These are phyloP conservation scores for Jacana jacana DNA, from an alignment of 2,113 vertebrate genomes.

Conservation along the genomic window DNA sequence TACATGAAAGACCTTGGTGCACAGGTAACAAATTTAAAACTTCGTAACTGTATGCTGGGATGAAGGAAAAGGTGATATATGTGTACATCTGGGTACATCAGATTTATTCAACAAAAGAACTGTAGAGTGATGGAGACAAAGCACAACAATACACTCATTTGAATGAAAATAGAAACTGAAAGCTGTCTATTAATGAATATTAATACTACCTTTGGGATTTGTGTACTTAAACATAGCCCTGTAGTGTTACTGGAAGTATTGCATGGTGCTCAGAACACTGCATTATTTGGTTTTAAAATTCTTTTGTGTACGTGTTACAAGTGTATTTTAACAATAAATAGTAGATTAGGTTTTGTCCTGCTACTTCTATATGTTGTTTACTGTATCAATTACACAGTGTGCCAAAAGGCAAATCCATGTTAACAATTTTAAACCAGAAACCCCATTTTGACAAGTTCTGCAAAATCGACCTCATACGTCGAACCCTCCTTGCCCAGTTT, in stretches of 20 bases:
- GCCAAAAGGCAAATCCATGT: not conserved
- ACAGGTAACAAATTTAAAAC: constrained; percentile 79
- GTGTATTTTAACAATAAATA: not conserved
- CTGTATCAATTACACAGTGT: not conserved
- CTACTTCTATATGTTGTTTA: not conserved
- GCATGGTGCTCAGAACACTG: not conserved
- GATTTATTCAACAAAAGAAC: not conserved
- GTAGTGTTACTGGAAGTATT: not conserved
- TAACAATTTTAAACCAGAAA: not conserved
- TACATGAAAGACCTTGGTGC: constrained; percentile 94
- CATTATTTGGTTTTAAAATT: not conserved
- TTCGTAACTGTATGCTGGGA: not conserved
- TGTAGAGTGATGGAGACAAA: not conserved
- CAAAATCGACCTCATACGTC: not conserved
- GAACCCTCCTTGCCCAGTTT: not conserved
- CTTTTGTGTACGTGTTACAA: not conserved
- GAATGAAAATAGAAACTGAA: not conserved
- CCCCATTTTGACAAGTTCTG: not conserved
- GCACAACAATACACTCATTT: not conserved
- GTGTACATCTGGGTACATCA: rapidly evolving
- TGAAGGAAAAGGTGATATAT: not conserved
- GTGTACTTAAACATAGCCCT: not conserved
- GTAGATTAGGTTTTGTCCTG: not conserved
- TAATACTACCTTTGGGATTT: not conserved
- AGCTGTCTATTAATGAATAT: not conserved